A percentile compares a stretch with the other conserved stretches of the same genome.
Evolutionary conservation across 2,113 vertebrate genomes (phyloP).

Genomic region (Silurus glanis): DNA sequence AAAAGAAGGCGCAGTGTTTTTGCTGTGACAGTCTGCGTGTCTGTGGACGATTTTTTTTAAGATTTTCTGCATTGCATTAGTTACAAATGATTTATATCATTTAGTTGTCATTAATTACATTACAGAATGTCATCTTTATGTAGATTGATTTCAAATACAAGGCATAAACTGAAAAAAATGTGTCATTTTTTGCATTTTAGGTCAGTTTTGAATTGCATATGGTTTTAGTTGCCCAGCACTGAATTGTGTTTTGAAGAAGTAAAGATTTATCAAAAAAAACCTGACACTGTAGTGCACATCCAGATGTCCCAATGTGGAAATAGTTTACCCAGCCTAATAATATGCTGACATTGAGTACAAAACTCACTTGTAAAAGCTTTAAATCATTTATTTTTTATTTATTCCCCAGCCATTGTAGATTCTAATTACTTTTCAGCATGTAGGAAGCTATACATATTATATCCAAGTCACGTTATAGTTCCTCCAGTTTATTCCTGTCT

Average conservation of each 20-base stretch:
- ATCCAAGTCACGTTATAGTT: background rate
- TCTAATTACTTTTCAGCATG: constrained; percentile 22
- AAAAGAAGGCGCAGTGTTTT: constrained; percentile 43
- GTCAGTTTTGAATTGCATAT: background rate
- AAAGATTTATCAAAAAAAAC: constrained; percentile 27
- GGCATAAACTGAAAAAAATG: background rate
- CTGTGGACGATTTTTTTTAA: constrained; percentile 6
- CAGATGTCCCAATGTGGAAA: constrained; percentile 33
- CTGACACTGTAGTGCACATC: constrained; percentile 1
- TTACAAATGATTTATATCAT: constrained; percentile 11
- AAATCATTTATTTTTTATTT: constrained; percentile 22
- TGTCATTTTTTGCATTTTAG: constrained; percentile 17
- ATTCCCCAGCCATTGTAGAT: background rate
- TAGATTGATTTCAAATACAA: constrained; percentile 5
- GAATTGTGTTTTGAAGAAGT: constrained; percentile 14
- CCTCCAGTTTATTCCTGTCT: background rate
- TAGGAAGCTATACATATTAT: background rate
- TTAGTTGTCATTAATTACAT: constrained; percentile 13
- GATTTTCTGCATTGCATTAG: background rate
- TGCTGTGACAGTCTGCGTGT: constrained; percentile 39
- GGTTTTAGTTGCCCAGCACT: background rate
- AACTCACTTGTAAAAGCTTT: background rate
- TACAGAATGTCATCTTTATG: background rate
- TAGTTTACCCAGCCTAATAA: constrained; percentile 23
- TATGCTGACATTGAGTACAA: constrained; percentile 3